A percentile compares a stretch with the other conserved stretches of the same genome.
phyloP scores from a whole-genome alignment of 2,797 vertebrate genomes.

The Melanotaenia maccullochi region DNA sequence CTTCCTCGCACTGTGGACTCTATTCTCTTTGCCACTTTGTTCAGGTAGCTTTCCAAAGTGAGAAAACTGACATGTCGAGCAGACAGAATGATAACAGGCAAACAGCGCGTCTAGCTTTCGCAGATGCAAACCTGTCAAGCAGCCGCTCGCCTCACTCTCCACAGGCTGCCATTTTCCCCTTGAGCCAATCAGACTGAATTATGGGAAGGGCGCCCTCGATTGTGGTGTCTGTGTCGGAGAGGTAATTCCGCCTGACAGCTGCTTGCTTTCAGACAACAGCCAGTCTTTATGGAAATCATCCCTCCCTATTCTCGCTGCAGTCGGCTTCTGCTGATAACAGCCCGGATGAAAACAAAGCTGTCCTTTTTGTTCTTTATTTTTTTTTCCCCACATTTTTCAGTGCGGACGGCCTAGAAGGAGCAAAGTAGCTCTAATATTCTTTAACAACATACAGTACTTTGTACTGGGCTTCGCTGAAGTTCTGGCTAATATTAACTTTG shows the following conservation, averaged over 20 bases:
- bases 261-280: conserved; percentile 83
- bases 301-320: conserved; percentile 66
- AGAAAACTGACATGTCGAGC: conserved; percentile 58
- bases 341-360: conserved; percentile 68
- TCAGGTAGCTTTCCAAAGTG: conserved; percentile 54
- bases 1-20: conserved; percentile 46
- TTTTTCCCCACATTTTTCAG: conserved; percentile 12
- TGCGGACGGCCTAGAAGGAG: conserved; percentile 47
- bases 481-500: conserved; percentile 26
- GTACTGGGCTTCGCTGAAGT: conserved; percentile 14
- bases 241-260: conserved; percentile 83
- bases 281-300: conserved; percentile 83
- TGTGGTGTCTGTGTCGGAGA: conserved; percentile 80
- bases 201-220: conserved; percentile 82
- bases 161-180: conserved; percentile 82
- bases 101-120: conserved; percentile 59
- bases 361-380: conserved; percentile 51
- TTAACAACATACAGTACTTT: conserved; percentile 7
- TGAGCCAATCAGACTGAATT: conserved; percentile 85
- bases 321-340: conserved; percentile 69
- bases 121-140: conserved; percentile 77
- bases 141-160: conserved; percentile 74
- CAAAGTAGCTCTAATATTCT: conserved; percentile 36
- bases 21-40: conserved; percentile 61
- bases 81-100: conserved; percentile 80